Evolutionary conservation across 2,113 vertebrate genomes (phyloP).

Genomic region (Oxyruncus cristatus): DNA sequence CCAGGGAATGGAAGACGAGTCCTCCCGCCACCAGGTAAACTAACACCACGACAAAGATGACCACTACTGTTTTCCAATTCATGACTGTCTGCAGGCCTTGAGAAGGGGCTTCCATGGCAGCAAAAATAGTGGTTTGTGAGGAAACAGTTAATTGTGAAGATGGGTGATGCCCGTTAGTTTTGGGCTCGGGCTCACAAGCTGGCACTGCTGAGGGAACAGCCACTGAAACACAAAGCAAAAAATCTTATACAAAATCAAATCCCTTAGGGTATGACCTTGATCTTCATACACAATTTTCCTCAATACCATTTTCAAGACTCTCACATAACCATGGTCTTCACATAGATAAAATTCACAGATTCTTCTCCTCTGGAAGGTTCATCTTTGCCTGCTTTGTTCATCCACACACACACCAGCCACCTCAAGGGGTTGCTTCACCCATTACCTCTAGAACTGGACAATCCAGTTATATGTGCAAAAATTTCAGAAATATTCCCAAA

Average conservation of each 20-base stretch:
- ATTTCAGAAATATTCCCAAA: neutral
- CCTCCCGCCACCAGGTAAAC: constrained; percentile 90
- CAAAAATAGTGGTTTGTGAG: constrained; percentile 84
- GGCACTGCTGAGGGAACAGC: constrained; percentile 87
- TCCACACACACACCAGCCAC: neutral
- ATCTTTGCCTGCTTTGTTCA: neutral
- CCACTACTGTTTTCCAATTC: constrained; percentile 97
- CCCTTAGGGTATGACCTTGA: neutral
- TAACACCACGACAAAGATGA: constrained; percentile 92
- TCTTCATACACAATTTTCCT: neutral
- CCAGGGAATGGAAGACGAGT: constrained; percentile 87
- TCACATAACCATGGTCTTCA: neutral
- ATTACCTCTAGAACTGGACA: neutral
- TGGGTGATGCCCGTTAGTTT: constrained; percentile 77
- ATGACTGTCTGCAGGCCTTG: constrained; percentile 88
- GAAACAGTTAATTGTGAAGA: constrained; percentile 84
- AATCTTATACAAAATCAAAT: neutral
- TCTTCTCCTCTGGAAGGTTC: neutral
- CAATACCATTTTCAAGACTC: neutral
- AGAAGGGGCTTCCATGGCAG: constrained; percentile 86
- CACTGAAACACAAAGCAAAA: constrained; percentile 76
- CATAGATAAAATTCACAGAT: neutral
- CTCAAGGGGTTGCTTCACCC: neutral
- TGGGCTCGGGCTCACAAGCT: constrained; percentile 80
- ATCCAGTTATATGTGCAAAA: neutral